Base-by-base conservation (phyloP, 2,113 vertebrate species). In the Petrocephalus microphthalmus region DNA sequence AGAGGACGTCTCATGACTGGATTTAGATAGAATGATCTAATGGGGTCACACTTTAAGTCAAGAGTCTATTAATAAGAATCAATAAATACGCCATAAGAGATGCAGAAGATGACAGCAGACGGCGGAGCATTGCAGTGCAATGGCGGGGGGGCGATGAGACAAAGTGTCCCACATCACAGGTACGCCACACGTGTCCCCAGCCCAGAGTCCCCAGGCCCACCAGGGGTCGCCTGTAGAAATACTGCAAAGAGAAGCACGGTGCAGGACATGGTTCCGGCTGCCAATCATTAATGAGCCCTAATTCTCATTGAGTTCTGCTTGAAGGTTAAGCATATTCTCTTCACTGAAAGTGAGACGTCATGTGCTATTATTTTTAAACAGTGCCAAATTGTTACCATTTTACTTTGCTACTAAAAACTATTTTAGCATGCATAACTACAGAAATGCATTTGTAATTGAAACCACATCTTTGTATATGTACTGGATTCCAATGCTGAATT, bases 41-140 rank as follows among this genome's bases (percentile, higher is more conserved):
- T 94, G 93, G 92, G 93, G 92, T 93, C 91, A 92, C 90, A 93
- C 91, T 92, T 92, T 92, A 92, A 93, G 91, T 93, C 89, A 92
- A 94, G 91, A 93, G 91, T 93, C 92, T 93, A 91, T 93, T 93
- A 92, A 93, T 93, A 90, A 93, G 91, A 93, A 94, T 94, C 92
- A 93, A 93, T 95, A 94, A 92, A 92, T 90, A 91, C 88, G 92
- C 88, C 90, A 92, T 92, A 92, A 92, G 88, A 92, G 82, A 94
- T 88, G 85, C 90, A 90, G 87, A 91, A 90, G 89, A 91, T 51
- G 89, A 91, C 86, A 86, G 90, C 90, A 91, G 89, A 91, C 86
- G 92, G 87, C 81, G 85, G 87, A 84, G 90, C 91, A 91, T 91
- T 90, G 89, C 88, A 89, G 90, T 90, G 84, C 88, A 74, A 88